phyloP scores from a whole-genome alignment of 1,140 invertebrate species.

The Marisa cornuarietis region DNA sequence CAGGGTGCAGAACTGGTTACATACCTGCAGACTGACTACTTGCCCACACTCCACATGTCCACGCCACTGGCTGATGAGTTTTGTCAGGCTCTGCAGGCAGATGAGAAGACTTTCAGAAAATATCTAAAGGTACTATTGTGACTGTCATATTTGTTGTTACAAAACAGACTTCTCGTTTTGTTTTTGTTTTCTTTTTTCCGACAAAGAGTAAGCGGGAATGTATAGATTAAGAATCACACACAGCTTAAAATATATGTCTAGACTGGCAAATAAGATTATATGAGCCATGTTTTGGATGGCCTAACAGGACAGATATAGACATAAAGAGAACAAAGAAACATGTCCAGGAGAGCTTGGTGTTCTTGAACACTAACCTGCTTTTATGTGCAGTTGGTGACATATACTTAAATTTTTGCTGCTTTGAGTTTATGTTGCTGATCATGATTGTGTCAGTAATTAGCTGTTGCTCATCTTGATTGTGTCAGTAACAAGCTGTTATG shows the following conservation, averaged over 20 bases:
- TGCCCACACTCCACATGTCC: slow-evolving; percentile 66
- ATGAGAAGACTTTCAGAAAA: slow-evolving; percentile 68
- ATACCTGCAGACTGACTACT: slow-evolving; percentile 66
- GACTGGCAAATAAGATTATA: too few species aligned
- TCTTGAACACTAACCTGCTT: too few species aligned
- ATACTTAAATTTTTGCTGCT: too few species aligned
- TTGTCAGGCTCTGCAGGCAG: slow-evolving; percentile 66
- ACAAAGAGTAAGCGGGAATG: neutral
- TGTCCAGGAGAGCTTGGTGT: too few species aligned
- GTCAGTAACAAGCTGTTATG: too few species aligned
- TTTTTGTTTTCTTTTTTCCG: neutral
- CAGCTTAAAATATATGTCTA: neutral
- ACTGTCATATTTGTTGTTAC: neutral
- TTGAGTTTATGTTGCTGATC: too few species aligned
- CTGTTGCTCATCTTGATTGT: too few species aligned
- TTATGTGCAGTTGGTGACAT: too few species aligned
- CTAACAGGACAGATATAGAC: too few species aligned
- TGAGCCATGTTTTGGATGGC: too few species aligned
- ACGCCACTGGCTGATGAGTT: slow-evolving; percentile 65
- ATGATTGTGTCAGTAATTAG: too few species aligned
- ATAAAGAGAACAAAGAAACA: too few species aligned
- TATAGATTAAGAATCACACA: neutral
- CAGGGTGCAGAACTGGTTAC: slow-evolving; percentile 68
- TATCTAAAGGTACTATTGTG: slow-evolving; percentile 67
- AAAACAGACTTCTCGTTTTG: neutral